phyloP scores from a whole-genome alignment of 2,113 vertebrate species.

The Grammatotria lemairii region DNA sequence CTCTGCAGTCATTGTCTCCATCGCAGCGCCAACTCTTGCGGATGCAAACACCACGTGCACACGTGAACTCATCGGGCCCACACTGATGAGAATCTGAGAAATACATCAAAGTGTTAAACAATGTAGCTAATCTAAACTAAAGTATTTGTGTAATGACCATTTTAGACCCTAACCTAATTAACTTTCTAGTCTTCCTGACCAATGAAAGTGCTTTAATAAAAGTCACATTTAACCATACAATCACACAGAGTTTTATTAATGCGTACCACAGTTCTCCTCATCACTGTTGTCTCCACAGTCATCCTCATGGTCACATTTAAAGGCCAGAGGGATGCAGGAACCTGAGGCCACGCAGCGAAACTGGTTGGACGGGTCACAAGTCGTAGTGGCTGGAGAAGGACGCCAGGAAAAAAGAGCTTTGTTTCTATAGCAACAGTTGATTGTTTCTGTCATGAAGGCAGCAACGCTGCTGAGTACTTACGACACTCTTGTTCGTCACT shows the following conservation, averaged over 20 bases:
- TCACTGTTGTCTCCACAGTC: constrained; percentile 98
- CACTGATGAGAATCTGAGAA: constrained; percentile 87
- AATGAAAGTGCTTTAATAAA: background rate
- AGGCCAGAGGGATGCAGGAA: constrained; percentile 91
- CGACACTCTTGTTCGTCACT: constrained; percentile 94
- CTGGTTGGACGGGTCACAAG: constrained; percentile 84
- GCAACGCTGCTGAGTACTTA: constrained; percentile 59
- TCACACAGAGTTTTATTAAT: background rate
- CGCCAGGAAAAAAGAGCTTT: background rate
- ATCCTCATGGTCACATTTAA: constrained; percentile 96
- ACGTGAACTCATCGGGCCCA: constrained; percentile 82
- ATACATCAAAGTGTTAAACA: background rate
- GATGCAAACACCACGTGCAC: constrained; percentile 90
- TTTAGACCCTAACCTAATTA: background rate
- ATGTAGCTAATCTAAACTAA: background rate
- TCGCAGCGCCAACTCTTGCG: constrained; percentile 93
- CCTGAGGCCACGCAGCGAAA: constrained; percentile 89
- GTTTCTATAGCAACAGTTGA: background rate
- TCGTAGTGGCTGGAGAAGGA: constrained; percentile 76
- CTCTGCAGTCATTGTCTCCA: constrained; percentile 94
- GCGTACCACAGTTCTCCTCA: constrained; percentile 84
- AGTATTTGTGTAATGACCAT: background rate
- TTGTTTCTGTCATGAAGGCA: background rate
- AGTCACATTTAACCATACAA: background rate
- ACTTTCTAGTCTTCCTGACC: background rate